Evolutionary conservation across 2,113 vertebrate species (phyloP), one percentile per base, ranked within the genome.

Genomic region (Corythornis madagascariensis): DNA sequence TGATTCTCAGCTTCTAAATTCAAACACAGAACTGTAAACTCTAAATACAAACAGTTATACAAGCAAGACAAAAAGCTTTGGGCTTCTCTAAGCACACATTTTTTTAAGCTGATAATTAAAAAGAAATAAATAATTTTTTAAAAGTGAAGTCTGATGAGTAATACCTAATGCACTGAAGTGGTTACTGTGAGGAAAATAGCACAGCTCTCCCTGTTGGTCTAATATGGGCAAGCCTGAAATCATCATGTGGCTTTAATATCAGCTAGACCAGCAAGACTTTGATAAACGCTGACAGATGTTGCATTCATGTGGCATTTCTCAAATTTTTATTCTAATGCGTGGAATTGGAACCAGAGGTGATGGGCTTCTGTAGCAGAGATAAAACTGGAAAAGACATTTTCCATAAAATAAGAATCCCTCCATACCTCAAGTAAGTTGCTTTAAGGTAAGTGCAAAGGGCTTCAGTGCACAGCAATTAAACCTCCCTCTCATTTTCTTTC

Each of bases 271-370:
- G 52, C 16, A 76, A 87, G 82, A 84, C 25, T 60, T 73, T n/a
- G 33, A 79, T 59, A 93, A 93, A 84, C 24, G 59, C 55, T 92
- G 90, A 79, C 45, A 82, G 83, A 79, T 57, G 42, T 59, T 92
- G 60, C 57, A 74, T 60, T 90, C 26, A 56, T 48, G 24, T 67
- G 61, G 35, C 45, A 94, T 61, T 86, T 75, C 45, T 82, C 80
- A 76, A 33, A 79, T 21, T 82, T 70, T 84, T 72, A 55, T 60
- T 78, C 11, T 65, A 78, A 92, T 57, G 63, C 4, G 6, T 20
- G 57, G 56, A 89, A 86, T 31, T 75, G 38, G 35, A 88, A 95
- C 10, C 70, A 69, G 80, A 86, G 45, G 24, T 50, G 24, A 83
- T 48, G 60, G 76, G 33, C 16, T 86, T 93, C 73, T 81, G 45